phyloP scores from a whole-genome alignment of 2,888 invertebrate species.

The Xestia rhomboidea region DNA sequence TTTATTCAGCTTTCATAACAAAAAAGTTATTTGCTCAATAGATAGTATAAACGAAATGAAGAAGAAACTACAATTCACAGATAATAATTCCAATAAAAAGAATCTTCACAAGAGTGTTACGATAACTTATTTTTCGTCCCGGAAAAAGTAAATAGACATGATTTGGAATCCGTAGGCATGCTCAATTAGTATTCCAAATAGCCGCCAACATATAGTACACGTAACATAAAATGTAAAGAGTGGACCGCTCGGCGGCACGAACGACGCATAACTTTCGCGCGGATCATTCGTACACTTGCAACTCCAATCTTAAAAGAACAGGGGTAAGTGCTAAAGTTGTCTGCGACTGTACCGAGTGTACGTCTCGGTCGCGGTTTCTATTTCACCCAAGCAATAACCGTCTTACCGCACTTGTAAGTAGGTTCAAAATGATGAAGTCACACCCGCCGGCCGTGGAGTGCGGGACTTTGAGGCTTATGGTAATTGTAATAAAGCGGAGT shows the following conservation, averaged over 20 bases:
- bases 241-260: conserved; percentile 88
- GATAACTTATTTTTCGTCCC: conserved; percentile 55
- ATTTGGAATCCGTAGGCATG: conserved; percentile 81
- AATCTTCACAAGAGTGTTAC: conserved; percentile 62
- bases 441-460: conserved; percentile 84
- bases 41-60: neutral
- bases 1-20: conserved; percentile 24
- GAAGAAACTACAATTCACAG: conserved; percentile 21
- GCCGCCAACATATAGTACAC: conserved; percentile 89
- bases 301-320: conserved; percentile 84
- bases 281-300: conserved; percentile 75
- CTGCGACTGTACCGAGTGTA: conserved; percentile 78
- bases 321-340: conserved; percentile 85
- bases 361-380: conserved; percentile 87
- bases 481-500: conserved; percentile 91
- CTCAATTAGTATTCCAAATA: conserved; percentile 91
- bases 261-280: conserved; percentile 87
- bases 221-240: conserved; percentile 90
- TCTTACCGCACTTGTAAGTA: conserved; percentile 88
- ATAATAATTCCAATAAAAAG: conserved; percentile 53
- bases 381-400: conserved; percentile 89
- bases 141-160: conserved; percentile 79
- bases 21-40: conserved; percentile 9
- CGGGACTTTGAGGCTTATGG: conserved; percentile 91
- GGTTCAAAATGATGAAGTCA: conserved; percentile 90